Conservation (phyloP, 1,140 invertebrate genomes). For the Pentalonia nigronervosa region DNA sequence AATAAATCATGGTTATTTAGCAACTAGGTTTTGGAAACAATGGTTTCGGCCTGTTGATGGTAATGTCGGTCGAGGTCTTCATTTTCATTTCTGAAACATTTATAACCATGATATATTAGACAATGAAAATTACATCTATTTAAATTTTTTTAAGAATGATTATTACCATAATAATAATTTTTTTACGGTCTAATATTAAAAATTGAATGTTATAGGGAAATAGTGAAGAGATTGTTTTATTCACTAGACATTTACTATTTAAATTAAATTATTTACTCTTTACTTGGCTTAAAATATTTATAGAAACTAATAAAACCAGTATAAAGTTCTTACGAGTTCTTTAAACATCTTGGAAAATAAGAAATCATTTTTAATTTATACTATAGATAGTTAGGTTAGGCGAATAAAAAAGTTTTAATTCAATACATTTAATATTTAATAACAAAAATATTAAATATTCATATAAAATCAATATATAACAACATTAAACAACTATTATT, state of each 20-base stretch:
- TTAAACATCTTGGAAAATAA: not conserved
- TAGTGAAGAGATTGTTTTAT: not conserved
- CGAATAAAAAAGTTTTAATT: not conserved
- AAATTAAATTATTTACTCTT: not conserved
- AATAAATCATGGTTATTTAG: constrained; percentile 38
- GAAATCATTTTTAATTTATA: not conserved
- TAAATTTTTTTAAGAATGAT: not conserved
- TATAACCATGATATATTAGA: not conserved
- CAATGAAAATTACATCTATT: not conserved
- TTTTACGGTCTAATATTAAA: not conserved
- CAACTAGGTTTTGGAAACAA: constrained; percentile 38
- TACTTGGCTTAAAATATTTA: not conserved
- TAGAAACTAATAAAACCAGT: not conserved
- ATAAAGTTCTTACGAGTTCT: not conserved
- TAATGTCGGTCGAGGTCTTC: constrained; percentile 42
- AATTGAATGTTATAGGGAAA: not conserved
- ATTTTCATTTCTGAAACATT: constrained; percentile 35
- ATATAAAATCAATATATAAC: not conserved
- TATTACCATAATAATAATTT: not conserved
- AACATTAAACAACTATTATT: not conserved
- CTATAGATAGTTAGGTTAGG: not conserved
- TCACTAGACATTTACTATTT: not conserved
- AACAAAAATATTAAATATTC: not conserved
- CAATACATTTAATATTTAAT: not conserved
- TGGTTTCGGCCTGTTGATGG: constrained; percentile 44